phyloP scores from a whole-genome alignment of 1,140 invertebrate species.

The Proales similis region DNA sequence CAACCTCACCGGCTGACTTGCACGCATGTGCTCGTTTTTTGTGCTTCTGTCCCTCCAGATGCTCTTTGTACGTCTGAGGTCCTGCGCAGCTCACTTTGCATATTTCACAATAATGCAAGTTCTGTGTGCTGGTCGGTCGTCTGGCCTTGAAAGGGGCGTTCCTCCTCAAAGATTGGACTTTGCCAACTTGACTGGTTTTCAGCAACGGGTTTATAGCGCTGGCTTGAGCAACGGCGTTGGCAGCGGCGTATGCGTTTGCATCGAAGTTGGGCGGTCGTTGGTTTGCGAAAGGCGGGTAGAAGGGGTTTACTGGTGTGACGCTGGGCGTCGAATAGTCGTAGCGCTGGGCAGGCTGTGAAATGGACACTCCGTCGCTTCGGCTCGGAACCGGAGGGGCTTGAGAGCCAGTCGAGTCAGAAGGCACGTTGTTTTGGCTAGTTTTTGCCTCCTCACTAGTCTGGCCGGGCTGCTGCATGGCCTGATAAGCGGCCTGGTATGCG shows the following conservation, averaged over 20 bases:
- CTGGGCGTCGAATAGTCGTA: conserved; percentile 34
- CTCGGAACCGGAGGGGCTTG: no score
- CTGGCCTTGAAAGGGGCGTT: conserved; percentile 13
- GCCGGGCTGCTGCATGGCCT: not conserved
- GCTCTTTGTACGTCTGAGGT: conserved; percentile 89
- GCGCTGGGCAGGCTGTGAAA: conserved; percentile 28
- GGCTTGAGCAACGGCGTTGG: conserved; percentile 1
- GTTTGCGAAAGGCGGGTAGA: no score
- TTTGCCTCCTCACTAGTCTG: not conserved
- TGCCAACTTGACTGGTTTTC: no score
- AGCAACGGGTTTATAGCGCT: not conserved
- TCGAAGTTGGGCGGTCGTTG: no score
- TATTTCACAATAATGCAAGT: conserved; percentile 75
- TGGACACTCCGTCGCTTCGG: conserved; percentile 21
- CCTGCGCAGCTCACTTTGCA: conserved; percentile 96
- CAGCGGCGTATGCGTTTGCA: not conserved
- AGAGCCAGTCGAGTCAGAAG: not conserved
- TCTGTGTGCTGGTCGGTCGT: not conserved
- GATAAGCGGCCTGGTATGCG: conserved; percentile 10
- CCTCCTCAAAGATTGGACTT: no score
- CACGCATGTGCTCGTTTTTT: conserved; percentile 83
- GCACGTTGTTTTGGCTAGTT: not conserved
- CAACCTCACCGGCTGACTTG: conserved; percentile 45
- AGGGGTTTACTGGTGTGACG: no score
- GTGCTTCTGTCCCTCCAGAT: conserved; percentile 93